A percentile compares a stretch with the other conserved stretches of the same genome.
phyloP scores from a whole-genome alignment of 2,113 vertebrate species.

The Heliornis fulica region DNA sequence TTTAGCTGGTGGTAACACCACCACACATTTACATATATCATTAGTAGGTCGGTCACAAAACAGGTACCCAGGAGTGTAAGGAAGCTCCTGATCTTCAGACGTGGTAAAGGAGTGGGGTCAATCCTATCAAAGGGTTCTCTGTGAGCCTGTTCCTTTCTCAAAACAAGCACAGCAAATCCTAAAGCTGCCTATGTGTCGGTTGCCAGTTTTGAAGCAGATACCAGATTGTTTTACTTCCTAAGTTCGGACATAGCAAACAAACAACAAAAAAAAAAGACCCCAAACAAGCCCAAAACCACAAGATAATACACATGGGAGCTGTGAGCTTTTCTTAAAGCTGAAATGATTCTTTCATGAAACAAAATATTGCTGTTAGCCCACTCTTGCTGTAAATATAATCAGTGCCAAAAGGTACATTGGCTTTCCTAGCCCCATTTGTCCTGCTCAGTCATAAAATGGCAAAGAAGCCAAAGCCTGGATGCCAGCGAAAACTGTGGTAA shows the following conservation, averaged over 20 bases:
- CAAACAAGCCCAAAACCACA: not conserved
- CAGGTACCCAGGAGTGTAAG: not conserved
- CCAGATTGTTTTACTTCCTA: not conserved
- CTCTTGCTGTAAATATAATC: not conserved
- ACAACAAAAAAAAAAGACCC: not conserved
- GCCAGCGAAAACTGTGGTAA: not conserved
- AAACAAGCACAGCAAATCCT: not conserved
- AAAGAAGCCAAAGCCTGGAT: not conserved
- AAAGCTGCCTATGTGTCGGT: not conserved
- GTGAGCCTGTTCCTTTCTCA: not conserved
- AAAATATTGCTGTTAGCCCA: not conserved
- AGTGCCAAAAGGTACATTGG: conserved; percentile 1
- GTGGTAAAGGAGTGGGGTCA: not conserved
- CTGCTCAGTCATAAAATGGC: not conserved
- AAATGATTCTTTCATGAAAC: conserved; percentile 19
- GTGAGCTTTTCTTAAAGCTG: conserved; percentile 8
- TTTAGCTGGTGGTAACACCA: not conserved
- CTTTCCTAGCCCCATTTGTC: not conserved
- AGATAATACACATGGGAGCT: not conserved
- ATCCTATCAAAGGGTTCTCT: not conserved
- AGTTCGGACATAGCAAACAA: conserved; percentile 5
- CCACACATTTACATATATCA: too few species aligned
- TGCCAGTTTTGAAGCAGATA: conserved; percentile 11
- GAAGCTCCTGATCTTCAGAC: not conserved
- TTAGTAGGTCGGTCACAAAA: not conserved